Percentiles rank a stretch among this genome's conserved stretches.
Evolutionary conservation across 2,113 vertebrate genomes (phyloP).

Genomic region (Dicrurus megarhynchus): DNA sequence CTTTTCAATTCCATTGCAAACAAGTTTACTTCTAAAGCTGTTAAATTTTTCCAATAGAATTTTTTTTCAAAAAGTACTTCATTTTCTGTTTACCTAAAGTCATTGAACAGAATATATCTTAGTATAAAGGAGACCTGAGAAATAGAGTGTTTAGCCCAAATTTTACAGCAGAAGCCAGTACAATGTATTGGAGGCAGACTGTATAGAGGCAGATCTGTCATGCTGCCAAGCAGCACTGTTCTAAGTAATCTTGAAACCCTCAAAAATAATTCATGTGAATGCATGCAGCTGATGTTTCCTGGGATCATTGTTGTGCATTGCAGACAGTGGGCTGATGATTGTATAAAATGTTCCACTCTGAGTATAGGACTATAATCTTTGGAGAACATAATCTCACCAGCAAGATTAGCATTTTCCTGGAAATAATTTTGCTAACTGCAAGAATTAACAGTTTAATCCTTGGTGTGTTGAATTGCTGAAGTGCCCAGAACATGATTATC

Average conservation of each 20-base stretch:
- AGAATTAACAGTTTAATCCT: neutral
- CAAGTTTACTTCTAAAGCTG: neutral
- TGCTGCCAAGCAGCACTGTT: neutral
- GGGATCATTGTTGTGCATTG: neutral
- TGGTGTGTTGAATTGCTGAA: neutral
- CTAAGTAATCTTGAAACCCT: neutral
- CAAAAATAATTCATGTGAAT: neutral
- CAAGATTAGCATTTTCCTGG: constrained; percentile 4
- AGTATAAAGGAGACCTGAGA: neutral
- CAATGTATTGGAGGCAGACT: neutral
- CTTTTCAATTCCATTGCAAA: neutral
- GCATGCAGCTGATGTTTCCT: neutral
- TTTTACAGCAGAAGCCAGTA: neutral
- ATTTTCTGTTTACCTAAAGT: neutral
- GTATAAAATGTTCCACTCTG: neutral
- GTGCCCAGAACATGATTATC: neutral
- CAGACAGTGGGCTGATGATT: neutral
- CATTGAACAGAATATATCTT: neutral
- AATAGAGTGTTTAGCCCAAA: neutral
- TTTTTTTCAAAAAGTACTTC: neutral
- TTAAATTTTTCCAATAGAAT: neutral
- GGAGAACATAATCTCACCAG: neutral
- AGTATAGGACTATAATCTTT: neutral
- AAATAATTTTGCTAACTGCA: constrained; percentile 6
- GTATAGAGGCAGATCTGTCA: neutral